Percentiles rank a stretch among this genome's conserved stretches.
Conservation (phyloP, 2,888 invertebrate genomes). For the Rhaphigaster nebulosa region DNA sequence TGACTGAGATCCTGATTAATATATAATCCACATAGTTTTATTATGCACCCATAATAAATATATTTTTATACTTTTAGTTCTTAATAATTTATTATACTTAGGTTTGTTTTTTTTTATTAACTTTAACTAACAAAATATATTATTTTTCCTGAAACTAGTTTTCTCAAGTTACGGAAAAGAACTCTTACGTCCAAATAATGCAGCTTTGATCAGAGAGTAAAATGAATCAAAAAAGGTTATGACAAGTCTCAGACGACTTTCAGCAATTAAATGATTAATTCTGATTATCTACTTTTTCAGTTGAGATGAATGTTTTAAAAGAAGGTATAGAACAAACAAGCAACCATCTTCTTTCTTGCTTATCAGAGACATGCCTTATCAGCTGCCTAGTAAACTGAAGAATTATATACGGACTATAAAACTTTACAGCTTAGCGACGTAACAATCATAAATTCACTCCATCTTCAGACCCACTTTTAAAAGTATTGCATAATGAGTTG, state of each 20-base stretch:
- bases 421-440: constrained; percentile 39
- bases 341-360: constrained; percentile 16
- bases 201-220: too few species aligned
- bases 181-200: too few species aligned
- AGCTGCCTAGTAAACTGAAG: constrained; percentile 38
- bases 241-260: not conserved
- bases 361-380: constrained; percentile 58
- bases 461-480: not conserved
- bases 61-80: too few species aligned
- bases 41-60: too few species aligned
- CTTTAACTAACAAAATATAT: too few species aligned
- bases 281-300: not conserved
- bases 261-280: not conserved
- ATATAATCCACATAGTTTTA: too few species aligned
- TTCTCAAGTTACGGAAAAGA: too few species aligned
- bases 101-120: too few species aligned
- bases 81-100: too few species aligned
- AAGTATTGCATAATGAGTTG: constrained; percentile 33
- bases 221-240: too few species aligned
- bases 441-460: not conserved
- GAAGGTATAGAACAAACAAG: constrained; percentile 23
- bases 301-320: constrained; percentile 11
- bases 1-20: too few species aligned
- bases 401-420: constrained; percentile 55
- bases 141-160: too few species aligned